Evolutionary conservation across 1,140 invertebrate species (phyloP).

Genomic region (Trichoplusia ni): DNA sequence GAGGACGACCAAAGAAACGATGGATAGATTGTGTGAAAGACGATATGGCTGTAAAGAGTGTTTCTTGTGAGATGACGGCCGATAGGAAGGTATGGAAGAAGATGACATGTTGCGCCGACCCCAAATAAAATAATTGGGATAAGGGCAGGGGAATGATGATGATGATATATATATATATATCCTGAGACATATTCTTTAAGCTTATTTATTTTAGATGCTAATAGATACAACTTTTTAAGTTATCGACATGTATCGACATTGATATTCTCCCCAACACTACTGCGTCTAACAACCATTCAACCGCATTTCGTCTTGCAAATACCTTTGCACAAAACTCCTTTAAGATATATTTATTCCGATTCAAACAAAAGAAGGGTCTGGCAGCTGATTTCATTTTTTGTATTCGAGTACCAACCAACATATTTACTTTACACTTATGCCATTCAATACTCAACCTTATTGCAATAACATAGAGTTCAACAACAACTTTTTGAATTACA

Average conservation of each 20-base stretch:
- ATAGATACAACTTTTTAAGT: not conserved
- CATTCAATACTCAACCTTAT: not conserved
- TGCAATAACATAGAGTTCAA: not conserved
- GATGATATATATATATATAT: no score
- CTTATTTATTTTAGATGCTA: no score
- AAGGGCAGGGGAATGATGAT: no score
- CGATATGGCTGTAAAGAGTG: no score
- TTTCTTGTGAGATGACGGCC: no score
- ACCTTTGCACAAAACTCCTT: conserved; percentile 58
- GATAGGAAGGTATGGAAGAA: no score
- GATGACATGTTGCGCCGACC: no score
- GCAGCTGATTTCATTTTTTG: conserved; percentile 62
- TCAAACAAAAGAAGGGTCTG: conserved; percentile 56
- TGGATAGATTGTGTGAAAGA: no score
- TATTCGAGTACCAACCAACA: conserved; percentile 9
- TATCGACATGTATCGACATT: conserved; percentile 30
- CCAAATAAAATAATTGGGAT: no score
- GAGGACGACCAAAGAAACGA: no score
- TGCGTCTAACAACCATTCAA: conserved; percentile 60
- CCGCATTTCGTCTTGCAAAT: conserved; percentile 61
- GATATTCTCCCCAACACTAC: conserved; percentile 43
- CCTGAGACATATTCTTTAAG: no score
- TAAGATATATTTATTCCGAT: conserved; percentile 67
- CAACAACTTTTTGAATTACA: not conserved
- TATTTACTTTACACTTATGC: no score